Percentiles rank a stretch among this genome's conserved stretches.
Conservation (phyloP, 2,113 vertebrate genomes). For the Caloenas nicobarica region DNA sequence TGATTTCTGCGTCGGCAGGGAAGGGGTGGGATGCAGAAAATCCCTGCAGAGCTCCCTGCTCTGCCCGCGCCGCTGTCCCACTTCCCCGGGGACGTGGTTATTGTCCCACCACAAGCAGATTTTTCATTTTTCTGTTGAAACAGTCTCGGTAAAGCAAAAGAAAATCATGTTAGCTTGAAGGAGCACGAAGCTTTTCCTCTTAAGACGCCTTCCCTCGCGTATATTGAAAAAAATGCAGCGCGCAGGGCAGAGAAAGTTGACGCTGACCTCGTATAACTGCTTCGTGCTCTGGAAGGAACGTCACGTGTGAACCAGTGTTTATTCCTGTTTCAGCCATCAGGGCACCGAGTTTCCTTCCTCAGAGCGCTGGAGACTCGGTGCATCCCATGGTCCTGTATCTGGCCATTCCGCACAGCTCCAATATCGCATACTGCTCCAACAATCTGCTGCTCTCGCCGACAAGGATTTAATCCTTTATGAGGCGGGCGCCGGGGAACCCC, state of each 20-base stretch:
- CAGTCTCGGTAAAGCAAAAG: background rate
- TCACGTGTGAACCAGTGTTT: fast-evolving
- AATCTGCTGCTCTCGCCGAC: fast-evolving
- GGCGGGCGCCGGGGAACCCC: fast-evolving
- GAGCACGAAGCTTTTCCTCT: background rate
- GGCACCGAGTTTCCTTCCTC: background rate
- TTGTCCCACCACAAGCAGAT: background rate
- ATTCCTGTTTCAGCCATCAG: background rate
- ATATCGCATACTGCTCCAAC: too few species aligned
- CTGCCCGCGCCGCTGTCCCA: too few species aligned
- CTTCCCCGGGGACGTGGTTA: fast-evolving
- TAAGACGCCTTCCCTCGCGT: fast-evolving
- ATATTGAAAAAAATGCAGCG: background rate
- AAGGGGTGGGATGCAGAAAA: background rate
- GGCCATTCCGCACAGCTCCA: background rate
- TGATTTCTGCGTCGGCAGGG: background rate
- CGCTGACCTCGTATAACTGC: fast-evolving
- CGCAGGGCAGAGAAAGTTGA: background rate
- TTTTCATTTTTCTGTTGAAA: fast-evolving
- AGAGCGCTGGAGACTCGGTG: fast-evolving
- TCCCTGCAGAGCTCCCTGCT: background rate
- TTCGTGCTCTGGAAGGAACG: background rate
- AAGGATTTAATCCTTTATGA: background rate
- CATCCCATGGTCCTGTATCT: fast-evolving
- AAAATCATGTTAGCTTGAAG: background rate